Evolutionary conservation across 2,113 vertebrate genomes (phyloP).

Genomic region (Eonycteris spelaea): DNA sequence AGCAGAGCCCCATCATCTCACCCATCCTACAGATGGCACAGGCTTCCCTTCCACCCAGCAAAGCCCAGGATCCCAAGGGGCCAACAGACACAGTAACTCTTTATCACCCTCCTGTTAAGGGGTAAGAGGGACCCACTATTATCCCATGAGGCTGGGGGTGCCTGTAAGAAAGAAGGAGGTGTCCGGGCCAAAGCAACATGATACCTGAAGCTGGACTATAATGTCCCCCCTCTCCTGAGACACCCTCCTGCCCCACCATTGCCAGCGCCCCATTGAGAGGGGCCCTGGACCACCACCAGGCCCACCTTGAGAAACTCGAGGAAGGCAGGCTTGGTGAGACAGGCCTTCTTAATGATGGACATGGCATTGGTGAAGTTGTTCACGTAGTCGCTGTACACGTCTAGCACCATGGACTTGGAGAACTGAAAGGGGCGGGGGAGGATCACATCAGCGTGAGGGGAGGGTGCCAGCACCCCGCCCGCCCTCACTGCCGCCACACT

Average conservation of each 20-base stretch:
- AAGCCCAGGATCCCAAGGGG: neutral
- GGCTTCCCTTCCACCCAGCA: neutral
- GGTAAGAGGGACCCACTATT: neutral
- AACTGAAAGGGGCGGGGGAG: constrained; percentile 83
- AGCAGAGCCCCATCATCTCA: neutral
- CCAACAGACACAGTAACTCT: neutral
- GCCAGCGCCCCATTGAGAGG: accelerated
- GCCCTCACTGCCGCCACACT: accelerated
- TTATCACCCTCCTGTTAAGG: neutral
- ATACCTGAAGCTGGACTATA: neutral
- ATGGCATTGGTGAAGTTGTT: constrained; percentile 98
- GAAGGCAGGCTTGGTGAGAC: constrained; percentile 94
- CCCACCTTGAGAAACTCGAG: constrained; percentile 97
- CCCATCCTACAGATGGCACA: accelerated
- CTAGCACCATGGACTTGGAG: constrained; percentile 98
- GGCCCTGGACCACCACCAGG: accelerated
- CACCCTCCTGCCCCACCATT: neutral
- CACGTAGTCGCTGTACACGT: constrained; percentile 97
- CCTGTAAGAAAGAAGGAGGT: neutral
- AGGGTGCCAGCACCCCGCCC: accelerated
- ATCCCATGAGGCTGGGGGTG: neutral
- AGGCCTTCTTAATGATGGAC: constrained; percentile 97
- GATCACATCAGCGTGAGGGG: accelerated
- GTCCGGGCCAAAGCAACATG: neutral
- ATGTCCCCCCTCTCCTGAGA: neutral